Percentiles rank a stretch among this genome's conserved stretches.
Conservation (phyloP, 1,140 invertebrate genomes). For the Drosophila dunni region DNA sequence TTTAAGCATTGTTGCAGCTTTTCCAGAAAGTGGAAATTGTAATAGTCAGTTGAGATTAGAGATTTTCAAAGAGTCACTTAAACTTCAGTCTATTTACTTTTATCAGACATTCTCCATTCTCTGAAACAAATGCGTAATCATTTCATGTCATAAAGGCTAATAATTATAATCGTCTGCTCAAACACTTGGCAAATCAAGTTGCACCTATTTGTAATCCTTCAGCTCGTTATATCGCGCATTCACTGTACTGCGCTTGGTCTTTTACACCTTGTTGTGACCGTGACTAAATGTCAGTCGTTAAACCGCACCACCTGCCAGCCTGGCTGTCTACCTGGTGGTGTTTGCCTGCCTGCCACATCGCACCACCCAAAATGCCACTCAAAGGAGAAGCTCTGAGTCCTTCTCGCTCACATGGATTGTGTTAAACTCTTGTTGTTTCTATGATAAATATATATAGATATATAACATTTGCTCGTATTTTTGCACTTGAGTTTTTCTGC, state of each 20-base stretch:
- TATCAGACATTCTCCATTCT: no score
- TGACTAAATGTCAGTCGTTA: slow-evolving; percentile 29
- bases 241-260: slow-evolving; percentile 8
- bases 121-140: no score
- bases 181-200: neutral
- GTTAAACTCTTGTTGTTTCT: neutral
- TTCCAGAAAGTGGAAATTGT: slow-evolving; percentile 1
- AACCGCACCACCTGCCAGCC: neutral
- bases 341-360: neutral
- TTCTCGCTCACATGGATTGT: neutral
- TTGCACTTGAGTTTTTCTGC: slow-evolving; percentile 60
- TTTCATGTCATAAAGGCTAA: no score
- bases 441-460: slow-evolving; percentile 35
- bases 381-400: slow-evolving; percentile 24
- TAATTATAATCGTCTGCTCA: no score
- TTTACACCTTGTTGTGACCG: slow-evolving; percentile 26
- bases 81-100: no score
- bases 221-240: neutral
- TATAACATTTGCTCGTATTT: slow-evolving; percentile 39
- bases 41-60: slow-evolving; percentile 2
- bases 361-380: slow-evolving; percentile 1
- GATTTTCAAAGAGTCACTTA: no score
- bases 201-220: neutral
- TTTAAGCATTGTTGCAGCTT: slow-evolving; percentile 19
- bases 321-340: no score